Conservation (phyloP, 2,888 invertebrate species). For the Dasypolia templi region DNA sequence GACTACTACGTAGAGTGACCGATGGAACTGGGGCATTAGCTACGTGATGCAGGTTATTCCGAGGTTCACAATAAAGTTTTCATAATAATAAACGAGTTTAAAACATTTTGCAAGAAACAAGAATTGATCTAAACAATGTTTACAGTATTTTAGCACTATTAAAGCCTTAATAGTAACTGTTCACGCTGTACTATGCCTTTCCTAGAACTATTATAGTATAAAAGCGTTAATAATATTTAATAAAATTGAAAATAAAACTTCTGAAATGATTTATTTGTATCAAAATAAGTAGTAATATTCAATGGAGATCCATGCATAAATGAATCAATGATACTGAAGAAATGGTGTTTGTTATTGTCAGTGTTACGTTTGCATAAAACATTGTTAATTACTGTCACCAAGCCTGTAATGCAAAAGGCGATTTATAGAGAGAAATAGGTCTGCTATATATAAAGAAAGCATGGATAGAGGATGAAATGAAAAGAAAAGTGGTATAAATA, state of each 20-base stretch:
- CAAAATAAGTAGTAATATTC: constrained; percentile 81
- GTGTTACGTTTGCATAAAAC: constrained; percentile 81
- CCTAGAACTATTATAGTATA: constrained; percentile 86
- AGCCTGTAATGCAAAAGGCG: constrained; percentile 84
- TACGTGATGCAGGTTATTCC: constrained; percentile 68
- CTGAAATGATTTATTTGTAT: constrained; percentile 75
- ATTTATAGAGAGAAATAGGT: constrained; percentile 85
- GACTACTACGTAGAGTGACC: constrained; percentile 41
- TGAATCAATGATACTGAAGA: constrained; percentile 89
- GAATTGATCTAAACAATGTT: constrained; percentile 73
- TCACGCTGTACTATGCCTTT: constrained; percentile 86
- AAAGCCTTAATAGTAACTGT: constrained; percentile 82
- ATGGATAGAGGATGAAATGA: constrained; percentile 89
- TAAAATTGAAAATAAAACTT: constrained; percentile 77
- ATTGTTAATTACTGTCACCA: constrained; percentile 87
- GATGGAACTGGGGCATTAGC: constrained; percentile 75
- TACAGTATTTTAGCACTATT: constrained; percentile 82
- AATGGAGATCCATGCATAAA: constrained; percentile 89
- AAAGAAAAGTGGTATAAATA: constrained; percentile 89
- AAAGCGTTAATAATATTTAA: constrained; percentile 86
- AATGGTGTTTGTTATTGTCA: constrained; percentile 88
- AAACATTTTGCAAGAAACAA: constrained; percentile 71
- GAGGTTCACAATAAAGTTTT: constrained; percentile 53
- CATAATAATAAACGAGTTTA: constrained; percentile 45
- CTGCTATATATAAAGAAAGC: constrained; percentile 87